A percentile compares a stretch with the other conserved stretches of the same genome.
These are phyloP conservation scores for Eledona agricola DNA, from an alignment of 2,888 invertebrate genomes.

Conservation along the genomic window DNA sequence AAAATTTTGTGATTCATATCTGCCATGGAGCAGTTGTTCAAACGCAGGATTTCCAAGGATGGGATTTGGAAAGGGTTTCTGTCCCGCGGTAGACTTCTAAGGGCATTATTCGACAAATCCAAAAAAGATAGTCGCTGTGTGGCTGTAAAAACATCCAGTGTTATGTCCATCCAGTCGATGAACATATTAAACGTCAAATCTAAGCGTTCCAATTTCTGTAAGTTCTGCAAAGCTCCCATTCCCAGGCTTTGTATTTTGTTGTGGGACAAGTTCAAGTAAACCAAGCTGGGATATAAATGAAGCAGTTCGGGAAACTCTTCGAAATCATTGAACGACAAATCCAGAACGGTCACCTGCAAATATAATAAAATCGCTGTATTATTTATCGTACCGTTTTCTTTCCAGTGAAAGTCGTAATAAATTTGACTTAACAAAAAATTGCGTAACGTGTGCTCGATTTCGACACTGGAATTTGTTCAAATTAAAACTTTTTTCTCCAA, in stretches of 20 bases:
- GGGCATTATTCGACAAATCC: conserved; percentile 72
- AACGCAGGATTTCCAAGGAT: conserved; percentile 68
- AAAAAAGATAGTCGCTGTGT: conserved; percentile 67
- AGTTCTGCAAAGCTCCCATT: conserved; percentile 56
- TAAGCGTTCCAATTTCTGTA: conserved; percentile 66
- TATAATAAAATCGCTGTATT: conserved; percentile 20
- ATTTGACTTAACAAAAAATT: too few relatives aligned
- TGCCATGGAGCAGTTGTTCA: conserved; percentile 71
- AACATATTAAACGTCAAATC: conserved; percentile 73
- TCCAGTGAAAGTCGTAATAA: conserved; percentile 9
- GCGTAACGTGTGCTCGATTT: too few relatives aligned
- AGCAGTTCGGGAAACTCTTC: conserved; percentile 66
- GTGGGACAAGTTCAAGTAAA: conserved; percentile 65
- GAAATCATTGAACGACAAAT: conserved; percentile 72
- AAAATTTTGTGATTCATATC: conserved; percentile 65
- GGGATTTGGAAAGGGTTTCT: conserved; percentile 65
- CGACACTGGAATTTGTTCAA: too few relatives aligned
- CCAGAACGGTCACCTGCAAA: conserved; percentile 70
- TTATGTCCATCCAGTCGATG: conserved; percentile 67
- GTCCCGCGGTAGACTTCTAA: conserved; percentile 56
- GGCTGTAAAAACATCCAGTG: conserved; percentile 65
- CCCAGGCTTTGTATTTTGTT: conserved; percentile 48
- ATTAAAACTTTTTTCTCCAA: too few relatives aligned
- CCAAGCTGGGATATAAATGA: conserved; percentile 64
- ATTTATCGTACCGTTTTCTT: conserved; percentile 2